Base-by-base conservation (phyloP, 2,888 invertebrate species). In the Philaethria dido region DNA sequence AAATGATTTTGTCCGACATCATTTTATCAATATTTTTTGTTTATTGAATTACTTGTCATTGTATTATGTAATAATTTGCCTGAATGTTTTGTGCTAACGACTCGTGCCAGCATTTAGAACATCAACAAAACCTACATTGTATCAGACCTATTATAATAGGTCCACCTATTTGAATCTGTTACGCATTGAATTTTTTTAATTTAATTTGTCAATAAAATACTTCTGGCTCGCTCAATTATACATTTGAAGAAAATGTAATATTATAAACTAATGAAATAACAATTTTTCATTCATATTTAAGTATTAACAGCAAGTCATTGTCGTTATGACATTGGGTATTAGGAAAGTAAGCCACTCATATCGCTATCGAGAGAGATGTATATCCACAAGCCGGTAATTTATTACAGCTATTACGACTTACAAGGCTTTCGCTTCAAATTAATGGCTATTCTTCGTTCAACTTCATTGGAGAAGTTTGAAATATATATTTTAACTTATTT, bases 301-400 rank as follows among this genome's bases (percentile, higher is more conserved):
- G 14, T 42, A 42, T 33, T 11, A 25, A 25, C 11, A 52, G 42
- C 42, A 25, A 22, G 5, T 29, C 16, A 62, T 52, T 29, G 18
- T 52, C n/a, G 33, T 60, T 45, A 60, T 45, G 25, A 44, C 42
- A 54, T 63, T 44, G 54, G 52, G 54, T 63, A 54, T 63, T 54
- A 54, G 14, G 9, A 63, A 25, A 60, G 33, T 45, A 33, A 45
- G 33, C 33, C 20, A 42, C 22, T 60, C 20, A 16, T 45, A 45
- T 47, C 45, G 47, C 60, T 14, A n/a, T 1, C 33, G 39, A 42
- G 25, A 29, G 29, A 45, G n/a, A 47, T 14, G 45, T 60, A 33
- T 16, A 45, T 14, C n/a, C 55, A 57, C 8, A 42, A 57, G n/a
- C n/a, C 13, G 18, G 18, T 18, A 33, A 33, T 25, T 13, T 45